Percentiles rank a stretch among this genome's conserved stretches.
phyloP scores from a whole-genome alignment of 2,888 invertebrate genomes.

The Sepioteuthis lessoniana region DNA sequence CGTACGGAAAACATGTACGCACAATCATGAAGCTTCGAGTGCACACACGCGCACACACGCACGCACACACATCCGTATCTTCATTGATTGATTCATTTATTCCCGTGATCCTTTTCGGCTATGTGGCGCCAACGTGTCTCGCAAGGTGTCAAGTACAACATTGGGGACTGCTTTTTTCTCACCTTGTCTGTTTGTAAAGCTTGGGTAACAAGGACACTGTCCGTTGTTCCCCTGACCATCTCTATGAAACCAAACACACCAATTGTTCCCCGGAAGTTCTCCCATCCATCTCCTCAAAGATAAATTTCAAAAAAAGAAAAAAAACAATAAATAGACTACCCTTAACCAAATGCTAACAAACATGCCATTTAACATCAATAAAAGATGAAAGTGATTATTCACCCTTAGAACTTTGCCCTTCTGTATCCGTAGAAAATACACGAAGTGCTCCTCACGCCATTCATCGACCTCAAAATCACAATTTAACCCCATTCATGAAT shows the following conservation, averaged over 20 bases:
- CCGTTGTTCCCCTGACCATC: not conserved
- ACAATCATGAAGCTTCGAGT: not conserved
- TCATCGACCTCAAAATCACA: not conserved
- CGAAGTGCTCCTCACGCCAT: not conserved
- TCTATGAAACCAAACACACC: not conserved
- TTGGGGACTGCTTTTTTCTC: not conserved
- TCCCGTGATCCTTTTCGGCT: not conserved
- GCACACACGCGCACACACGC: not conserved
- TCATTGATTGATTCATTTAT: not conserved
- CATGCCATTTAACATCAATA: not conserved
- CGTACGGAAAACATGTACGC: not conserved
- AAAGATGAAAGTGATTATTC: not conserved
- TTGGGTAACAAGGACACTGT: not conserved
- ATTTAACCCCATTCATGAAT: not conserved
- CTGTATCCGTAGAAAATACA: not conserved
- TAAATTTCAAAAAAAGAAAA: not conserved
- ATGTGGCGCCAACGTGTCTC: not conserved
- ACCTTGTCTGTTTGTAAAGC: slow-evolving; percentile 17
- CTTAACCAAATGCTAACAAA: not conserved
- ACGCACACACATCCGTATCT: not conserved
- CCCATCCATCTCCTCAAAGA: too few relatives aligned
- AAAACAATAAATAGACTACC: not conserved
- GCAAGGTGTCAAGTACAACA: not conserved
- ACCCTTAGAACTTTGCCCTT: not conserved
- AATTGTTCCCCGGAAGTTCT: not conserved